A percentile compares a stretch with the other conserved stretches of the same genome.
Conservation (phyloP, 2,888 invertebrate genomes). For the Troilus luridus region DNA sequence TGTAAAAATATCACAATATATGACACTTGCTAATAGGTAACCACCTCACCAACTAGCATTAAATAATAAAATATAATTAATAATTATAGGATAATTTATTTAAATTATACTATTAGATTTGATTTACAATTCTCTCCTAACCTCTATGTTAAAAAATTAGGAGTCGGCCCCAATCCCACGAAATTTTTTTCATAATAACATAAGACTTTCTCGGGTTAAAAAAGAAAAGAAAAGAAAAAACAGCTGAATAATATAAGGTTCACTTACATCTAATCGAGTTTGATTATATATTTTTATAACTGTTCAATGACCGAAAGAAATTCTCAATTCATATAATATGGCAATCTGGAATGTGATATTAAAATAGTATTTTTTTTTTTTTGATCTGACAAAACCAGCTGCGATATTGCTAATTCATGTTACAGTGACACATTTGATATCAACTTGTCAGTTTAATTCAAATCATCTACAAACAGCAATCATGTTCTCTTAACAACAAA, state of each 20-base stretch:
- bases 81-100: constrained; percentile 30
- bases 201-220: neutral
- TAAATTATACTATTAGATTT: constrained; percentile 42
- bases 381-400: constrained; percentile 27
- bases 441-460: constrained; percentile 2
- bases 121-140: constrained; percentile 31
- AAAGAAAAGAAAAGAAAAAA: neutral
- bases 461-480: constrained; percentile 23
- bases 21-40: constrained; percentile 55
- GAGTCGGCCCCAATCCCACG: constrained; percentile 43
- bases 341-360: constrained; percentile 40
- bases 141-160: constrained; percentile 22
- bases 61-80: constrained; percentile 44
- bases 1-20: constrained; percentile 58
- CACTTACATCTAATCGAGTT: constrained; percentile 30
- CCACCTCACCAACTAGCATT: constrained; percentile 52
- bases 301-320: neutral
- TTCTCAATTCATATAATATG: constrained; percentile 17
- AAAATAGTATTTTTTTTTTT: constrained; percentile 22
- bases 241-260: neutral
- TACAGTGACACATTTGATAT: neutral
- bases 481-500: constrained; percentile 32
- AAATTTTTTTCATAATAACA: constrained; percentile 13
- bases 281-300: constrained; percentile 9
- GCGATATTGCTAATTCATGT: neutral